phyloP scores from a whole-genome alignment of 2,113 vertebrate species.

The Caranx melampygus region DNA sequence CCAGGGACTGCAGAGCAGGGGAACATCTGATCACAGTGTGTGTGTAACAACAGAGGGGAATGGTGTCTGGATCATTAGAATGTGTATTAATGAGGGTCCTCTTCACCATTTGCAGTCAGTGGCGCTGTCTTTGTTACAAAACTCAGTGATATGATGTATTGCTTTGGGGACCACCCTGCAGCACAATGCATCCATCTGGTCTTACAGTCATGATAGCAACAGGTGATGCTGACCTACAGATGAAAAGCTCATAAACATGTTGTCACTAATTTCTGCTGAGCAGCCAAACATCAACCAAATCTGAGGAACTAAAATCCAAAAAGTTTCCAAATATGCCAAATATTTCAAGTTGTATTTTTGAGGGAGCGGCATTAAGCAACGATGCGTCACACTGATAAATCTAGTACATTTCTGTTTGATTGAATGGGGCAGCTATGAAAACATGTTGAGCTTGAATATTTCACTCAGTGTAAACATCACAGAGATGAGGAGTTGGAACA shows the following conservation, averaged over 20 bases:
- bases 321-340: neutral
- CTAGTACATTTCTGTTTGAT: neutral
- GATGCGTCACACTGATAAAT: neutral
- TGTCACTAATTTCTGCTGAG: neutral
- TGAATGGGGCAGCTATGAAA: neutral
- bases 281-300: neutral
- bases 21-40: too few species aligned
- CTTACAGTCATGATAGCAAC: neutral
- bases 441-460: neutral
- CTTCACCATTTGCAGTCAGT: too few species aligned
- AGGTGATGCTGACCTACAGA: neutral
- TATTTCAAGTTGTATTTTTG: neutral
- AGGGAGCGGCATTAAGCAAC: neutral
- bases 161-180: neutral
- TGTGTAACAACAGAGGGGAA: too few species aligned
- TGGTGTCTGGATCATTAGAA: too few species aligned
- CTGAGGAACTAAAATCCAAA: neutral
- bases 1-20: too few species aligned
- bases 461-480: neutral
- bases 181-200: neutral
- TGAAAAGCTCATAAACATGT: neutral
- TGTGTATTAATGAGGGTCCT: too few species aligned
- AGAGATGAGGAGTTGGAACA: conserved; percentile 4
- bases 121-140: too few species aligned
- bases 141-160: neutral